phyloP scores from a whole-genome alignment of 2,797 vertebrate species.

The Remorina albescens region DNA sequence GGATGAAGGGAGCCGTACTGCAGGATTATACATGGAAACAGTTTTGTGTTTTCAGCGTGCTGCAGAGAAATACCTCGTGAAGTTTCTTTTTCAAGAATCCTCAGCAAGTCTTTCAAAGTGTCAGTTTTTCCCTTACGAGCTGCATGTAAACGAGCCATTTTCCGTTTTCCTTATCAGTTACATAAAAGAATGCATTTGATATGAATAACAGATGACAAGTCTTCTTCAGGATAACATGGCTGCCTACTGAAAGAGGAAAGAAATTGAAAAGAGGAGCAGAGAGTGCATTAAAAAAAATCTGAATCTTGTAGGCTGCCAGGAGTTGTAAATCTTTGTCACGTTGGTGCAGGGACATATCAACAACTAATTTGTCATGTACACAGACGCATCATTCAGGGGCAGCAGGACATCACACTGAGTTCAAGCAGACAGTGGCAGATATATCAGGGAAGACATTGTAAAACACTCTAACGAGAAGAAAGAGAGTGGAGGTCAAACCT shows the following conservation, averaged over 20 bases:
- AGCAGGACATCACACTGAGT: slow-evolving; percentile 35
- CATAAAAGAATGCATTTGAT: slow-evolving; percentile 19
- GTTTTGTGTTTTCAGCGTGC: slow-evolving; percentile 18
- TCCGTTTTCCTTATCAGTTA: slow-evolving; percentile 40
- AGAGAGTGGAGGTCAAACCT: slow-evolving; percentile 6
- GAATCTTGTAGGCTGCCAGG: slow-evolving; percentile 14
- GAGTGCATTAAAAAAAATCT: slow-evolving; percentile 24
- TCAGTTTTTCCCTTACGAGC: slow-evolving; percentile 5
- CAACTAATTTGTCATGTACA: slow-evolving; percentile 45
- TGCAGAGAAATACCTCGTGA: slow-evolving; percentile 32
- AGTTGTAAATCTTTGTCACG: slow-evolving; percentile 44
- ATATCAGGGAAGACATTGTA: slow-evolving; percentile 17
- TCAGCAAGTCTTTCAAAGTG: slow-evolving; percentile 39
- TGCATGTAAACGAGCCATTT: slow-evolving; percentile 42
- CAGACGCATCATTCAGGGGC: slow-evolving; percentile 36
- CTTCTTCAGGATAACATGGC: slow-evolving; percentile 15
- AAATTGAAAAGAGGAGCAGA: background rate
- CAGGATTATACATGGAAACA: slow-evolving; percentile 18
- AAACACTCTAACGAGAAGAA: slow-evolving; percentile 40
- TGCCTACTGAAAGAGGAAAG: slow-evolving; percentile 1
- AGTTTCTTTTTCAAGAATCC: slow-evolving; percentile 26
- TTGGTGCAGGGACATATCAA: slow-evolving; percentile 17
- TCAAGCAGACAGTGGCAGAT: slow-evolving; percentile 43
- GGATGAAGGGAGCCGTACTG: slow-evolving; percentile 6
- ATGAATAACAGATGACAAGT: slow-evolving; percentile 42